A percentile compares a stretch with the other conserved stretches of the same genome.
Conservation (phyloP, 2,113 vertebrate species). For the Malurus alboscapulatus region DNA sequence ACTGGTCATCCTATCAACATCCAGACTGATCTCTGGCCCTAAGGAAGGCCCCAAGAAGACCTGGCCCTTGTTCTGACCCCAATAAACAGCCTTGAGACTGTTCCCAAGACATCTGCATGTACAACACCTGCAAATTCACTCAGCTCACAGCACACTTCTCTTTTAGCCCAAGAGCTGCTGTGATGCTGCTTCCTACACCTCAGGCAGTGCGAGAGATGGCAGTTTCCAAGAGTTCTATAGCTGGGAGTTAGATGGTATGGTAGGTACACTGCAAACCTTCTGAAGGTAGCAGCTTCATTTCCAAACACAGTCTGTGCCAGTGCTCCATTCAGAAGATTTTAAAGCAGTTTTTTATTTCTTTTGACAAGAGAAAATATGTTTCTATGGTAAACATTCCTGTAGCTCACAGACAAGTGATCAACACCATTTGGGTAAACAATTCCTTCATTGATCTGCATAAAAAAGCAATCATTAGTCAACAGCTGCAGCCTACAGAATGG, state of each 20-base stretch:
- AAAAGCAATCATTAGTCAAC: neutral
- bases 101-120: neutral
- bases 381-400: neutral
- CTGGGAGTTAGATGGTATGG: neutral
- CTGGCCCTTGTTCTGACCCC: neutral
- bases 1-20: neutral
- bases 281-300: neutral
- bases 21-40: neutral
- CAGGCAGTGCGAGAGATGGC: neutral
- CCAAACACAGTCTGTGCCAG: neutral
- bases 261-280: neutral
- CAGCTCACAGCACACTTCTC: neutral
- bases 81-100: neutral
- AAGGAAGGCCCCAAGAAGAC: neutral
- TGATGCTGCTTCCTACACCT: neutral
- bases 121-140: neutral
- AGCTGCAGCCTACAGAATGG: neutral
- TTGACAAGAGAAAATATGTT: neutral
- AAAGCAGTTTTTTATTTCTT: neutral
- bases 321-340: neutral
- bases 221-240: neutral
- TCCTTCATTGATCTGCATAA: neutral
- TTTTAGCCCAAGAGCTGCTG: neutral
- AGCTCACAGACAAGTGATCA: neutral
- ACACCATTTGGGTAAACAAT: neutral